phyloP scores from a whole-genome alignment of 1,140 invertebrate species.

The Drosophila kepulauana region DNA sequence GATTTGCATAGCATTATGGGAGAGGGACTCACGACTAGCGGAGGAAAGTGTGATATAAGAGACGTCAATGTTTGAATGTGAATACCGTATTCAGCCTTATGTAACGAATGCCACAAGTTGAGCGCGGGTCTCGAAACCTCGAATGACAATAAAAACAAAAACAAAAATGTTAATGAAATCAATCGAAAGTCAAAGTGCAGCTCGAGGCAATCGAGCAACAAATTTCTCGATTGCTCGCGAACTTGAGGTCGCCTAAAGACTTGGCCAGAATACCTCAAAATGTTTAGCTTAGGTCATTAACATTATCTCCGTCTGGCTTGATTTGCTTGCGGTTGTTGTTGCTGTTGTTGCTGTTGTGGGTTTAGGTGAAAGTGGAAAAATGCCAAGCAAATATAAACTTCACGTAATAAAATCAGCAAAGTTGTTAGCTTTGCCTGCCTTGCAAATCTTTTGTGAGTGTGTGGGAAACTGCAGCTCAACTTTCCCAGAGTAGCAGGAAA shows the following conservation, averaged over 20 bases:
- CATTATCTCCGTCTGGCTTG: constrained; percentile 30
- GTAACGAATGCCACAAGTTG: constrained; percentile 20
- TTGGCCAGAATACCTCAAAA: constrained; percentile 7
- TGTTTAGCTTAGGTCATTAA: constrained; percentile 35
- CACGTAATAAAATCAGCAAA: constrained; percentile 69
- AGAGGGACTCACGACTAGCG: background rate
- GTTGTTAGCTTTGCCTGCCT: constrained; percentile 37
- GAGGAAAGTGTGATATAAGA: constrained; percentile 43
- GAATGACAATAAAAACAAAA: constrained; percentile 8
- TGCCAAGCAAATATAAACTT: constrained; percentile 67
- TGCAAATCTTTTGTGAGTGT: constrained; percentile 20
- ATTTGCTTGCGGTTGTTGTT: constrained; percentile 7
- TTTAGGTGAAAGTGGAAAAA: constrained; percentile 73
- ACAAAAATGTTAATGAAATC: constrained; percentile 31
- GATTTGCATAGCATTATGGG: constrained; percentile 34
- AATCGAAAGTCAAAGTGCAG: constrained; percentile 45
- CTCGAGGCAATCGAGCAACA: background rate
- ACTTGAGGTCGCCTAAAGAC: background rate
- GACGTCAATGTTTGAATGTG: constrained; percentile 8
- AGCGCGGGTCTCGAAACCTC: constrained; percentile 5
- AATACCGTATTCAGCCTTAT: constrained; percentile 10
- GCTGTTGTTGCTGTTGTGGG: constrained; percentile 22
- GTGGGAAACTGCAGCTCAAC: constrained; percentile 43
- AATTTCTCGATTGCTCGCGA: background rate
- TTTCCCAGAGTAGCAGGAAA: constrained; percentile 49